Conservation (phyloP, 2,797 vertebrate species). For the Buceros bicornis region DNA sequence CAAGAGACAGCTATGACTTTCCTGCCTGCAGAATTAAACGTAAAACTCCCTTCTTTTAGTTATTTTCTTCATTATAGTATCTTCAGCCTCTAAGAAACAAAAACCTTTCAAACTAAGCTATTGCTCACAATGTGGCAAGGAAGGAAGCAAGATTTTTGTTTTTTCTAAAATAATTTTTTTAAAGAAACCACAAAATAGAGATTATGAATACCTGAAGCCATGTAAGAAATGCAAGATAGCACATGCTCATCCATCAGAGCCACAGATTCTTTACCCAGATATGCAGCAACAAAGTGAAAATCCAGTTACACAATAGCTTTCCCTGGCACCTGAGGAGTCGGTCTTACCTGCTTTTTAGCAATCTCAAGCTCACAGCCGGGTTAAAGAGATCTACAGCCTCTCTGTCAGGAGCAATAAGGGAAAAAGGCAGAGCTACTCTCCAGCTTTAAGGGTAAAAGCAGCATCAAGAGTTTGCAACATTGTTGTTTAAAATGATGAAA, state of each 20-base stretch:
- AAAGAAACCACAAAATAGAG: not conserved
- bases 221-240: constrained; percentile 24
- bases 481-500: not conserved
- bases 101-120: not conserved
- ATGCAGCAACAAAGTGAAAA: not conserved
- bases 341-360: not conserved
- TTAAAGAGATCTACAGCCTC: not conserved
- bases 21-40: not conserved
- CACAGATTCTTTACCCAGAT: not conserved
- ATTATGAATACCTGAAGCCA: not conserved
- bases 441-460: not conserved
- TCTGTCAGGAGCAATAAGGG: not conserved
- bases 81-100: not conserved
- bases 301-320: not conserved
- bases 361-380: not conserved
- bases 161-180: not conserved
- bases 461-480: not conserved
- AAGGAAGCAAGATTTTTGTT: not conserved
- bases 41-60: not conserved
- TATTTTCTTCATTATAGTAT: not conserved
- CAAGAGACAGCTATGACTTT: not conserved
- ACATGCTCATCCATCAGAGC: not conserved
- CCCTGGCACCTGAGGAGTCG: not conserved
- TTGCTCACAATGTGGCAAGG: not conserved
- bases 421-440: not conserved